phyloP scores from a whole-genome alignment of 2,113 vertebrate genomes.

The Clarias macrocephalus region DNA sequence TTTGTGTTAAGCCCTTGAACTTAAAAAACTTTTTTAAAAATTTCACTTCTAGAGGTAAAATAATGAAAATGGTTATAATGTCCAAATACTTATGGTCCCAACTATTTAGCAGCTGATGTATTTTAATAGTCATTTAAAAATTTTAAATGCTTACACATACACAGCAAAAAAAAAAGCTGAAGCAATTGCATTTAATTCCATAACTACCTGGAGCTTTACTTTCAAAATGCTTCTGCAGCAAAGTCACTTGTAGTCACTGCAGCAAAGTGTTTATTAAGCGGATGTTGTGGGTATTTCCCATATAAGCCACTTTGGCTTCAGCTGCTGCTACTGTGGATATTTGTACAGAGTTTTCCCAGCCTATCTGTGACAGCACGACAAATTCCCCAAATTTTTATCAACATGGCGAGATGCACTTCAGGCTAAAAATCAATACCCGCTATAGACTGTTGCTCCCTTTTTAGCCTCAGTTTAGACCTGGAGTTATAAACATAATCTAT shows the following conservation, averaged over 20 bases:
- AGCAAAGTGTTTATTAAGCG: not conserved
- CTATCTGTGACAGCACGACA: not conserved
- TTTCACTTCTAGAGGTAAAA: not conserved
- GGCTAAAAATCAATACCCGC: not conserved
- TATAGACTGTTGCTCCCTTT: not conserved
- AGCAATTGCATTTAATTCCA: not conserved
- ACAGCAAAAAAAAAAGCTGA: not conserved
- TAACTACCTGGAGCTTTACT: not conserved
- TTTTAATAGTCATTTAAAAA: not conserved
- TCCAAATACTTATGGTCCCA: not conserved
- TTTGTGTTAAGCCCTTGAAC: not conserved
- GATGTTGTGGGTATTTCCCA: not conserved
- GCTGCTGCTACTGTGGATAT: not conserved
- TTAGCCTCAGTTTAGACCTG: not conserved
- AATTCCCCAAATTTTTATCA: not conserved
- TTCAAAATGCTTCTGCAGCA: not conserved
- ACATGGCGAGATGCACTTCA: not conserved
- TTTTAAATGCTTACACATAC: not conserved
- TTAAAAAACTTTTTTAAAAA: too few species aligned
- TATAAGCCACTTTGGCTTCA: not conserved
- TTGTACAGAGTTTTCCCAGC: not conserved
- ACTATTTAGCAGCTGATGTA: not conserved
- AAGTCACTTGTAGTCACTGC: too few species aligned
- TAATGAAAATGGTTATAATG: not conserved
- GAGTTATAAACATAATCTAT: not conserved